A percentile compares a stretch with the other conserved stretches of the same genome.
Evolutionary conservation across 2,888 invertebrate species (phyloP).

Genomic region (Cheiracanthium punctorium): DNA sequence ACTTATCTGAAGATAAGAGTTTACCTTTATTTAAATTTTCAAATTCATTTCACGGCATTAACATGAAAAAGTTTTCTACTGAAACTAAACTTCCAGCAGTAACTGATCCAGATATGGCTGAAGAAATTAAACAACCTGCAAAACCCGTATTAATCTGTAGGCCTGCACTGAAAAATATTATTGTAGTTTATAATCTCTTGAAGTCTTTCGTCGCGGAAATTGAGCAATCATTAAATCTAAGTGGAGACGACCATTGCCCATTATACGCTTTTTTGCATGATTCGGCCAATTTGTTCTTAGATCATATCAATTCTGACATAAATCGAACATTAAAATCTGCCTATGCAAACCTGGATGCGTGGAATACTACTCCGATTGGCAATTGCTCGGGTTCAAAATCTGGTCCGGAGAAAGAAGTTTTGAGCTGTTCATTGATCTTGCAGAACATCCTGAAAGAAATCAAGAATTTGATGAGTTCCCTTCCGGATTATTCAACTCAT

Average conservation of each 20-base stretch:
- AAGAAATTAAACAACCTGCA: neutral
- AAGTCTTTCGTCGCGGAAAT: conserved; percentile 44
- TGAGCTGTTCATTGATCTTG: conserved; percentile 41
- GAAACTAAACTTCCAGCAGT: neutral
- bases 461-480: neutral
- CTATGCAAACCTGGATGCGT: conserved; percentile 79
- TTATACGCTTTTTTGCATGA: conserved; percentile 89
- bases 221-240: neutral
- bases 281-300: conserved; percentile 90
- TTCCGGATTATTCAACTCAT: conserved; percentile 44
- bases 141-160: conserved; percentile 33
- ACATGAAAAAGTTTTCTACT: neutral
- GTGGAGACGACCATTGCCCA: conserved; percentile 80
- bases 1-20: neutral
- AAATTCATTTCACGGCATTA: conserved; percentile 22
- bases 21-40: conserved; percentile 40
- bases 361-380: conserved; percentile 12
- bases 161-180: conserved; percentile 41
- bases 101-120: neutral
- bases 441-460: conserved; percentile 40
- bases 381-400: neutral
- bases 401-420: conserved; percentile 36
- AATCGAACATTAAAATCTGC: conserved; percentile 83
- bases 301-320: conserved; percentile 83
- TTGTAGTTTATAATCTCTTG: conserved; percentile 23